Evolutionary conservation across 2,797 vertebrate species (phyloP), one percentile per base, ranked within the genome.

Genomic region (Catharus ustulatus): DNA sequence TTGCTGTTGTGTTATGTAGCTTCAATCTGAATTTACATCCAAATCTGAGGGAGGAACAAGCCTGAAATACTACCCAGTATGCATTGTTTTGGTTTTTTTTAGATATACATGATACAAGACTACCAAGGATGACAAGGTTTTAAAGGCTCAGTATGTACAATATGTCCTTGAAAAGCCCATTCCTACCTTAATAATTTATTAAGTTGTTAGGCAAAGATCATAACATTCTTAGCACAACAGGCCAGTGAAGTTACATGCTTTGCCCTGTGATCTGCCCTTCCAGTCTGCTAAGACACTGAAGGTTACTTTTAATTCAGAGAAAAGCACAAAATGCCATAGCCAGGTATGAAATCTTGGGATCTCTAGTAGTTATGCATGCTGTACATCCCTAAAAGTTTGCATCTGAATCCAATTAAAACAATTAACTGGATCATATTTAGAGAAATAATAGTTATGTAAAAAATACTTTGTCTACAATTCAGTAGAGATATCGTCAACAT

Each of bases 161-260:
- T 16, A 73, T 17, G 46, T 45, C 80, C 87, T 94, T 9, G 8
- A 92, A 96, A 92, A 20, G 36, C 55, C 72, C 34, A 62, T 90
- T 88, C 72, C 74, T 87, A 72, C 73, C 95, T 95, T 78, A 93
- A 94, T 81, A 95, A 95, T 87, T 80, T 36, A 82, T 46, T 43
- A 52, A 76, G 76, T 30, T 71, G 3, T 66, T 89, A 93, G 94
- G 68, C 22, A 97, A 97, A 95, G 77, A 93, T 38, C 10, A 12
- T 51, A 86, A 92, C 52, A 34, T 75, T 86, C 58, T 86, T 66
- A 49, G 80, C 78, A 85, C 61, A 89, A 54, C 19, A 76, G 34
- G 51, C 46, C 76, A 72, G 80, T 40, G 74, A 92, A 83, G 84
- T 49, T 81, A 87, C 67, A 89, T 68, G 43, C 38, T 91, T 85